These are phyloP conservation scores for Centroberyx gerrardi DNA, from an alignment of 2,797 vertebrate species.

Conservation along the genomic window DNA sequence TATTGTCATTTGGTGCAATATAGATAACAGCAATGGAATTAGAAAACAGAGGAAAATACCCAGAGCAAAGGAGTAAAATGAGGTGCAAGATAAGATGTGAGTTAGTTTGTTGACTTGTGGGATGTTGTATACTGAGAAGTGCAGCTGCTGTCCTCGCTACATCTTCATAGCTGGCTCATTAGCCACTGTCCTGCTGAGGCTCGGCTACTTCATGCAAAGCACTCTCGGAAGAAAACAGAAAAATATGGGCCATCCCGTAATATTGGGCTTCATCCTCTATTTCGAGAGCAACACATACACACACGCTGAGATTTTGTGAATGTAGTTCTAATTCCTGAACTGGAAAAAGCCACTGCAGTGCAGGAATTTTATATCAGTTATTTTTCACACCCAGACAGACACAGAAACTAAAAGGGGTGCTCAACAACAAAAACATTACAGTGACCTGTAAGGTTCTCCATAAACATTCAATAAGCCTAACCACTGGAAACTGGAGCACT, in stretches of 20 bases:
- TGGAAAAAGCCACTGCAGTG: constrained; percentile 68
- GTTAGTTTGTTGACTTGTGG: constrained; percentile 64
- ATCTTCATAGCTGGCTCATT: constrained; percentile 79
- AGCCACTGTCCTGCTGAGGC: constrained; percentile 77
- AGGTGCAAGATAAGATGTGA: constrained; percentile 45
- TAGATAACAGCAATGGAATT: constrained; percentile 30
- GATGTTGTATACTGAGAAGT: constrained; percentile 58
- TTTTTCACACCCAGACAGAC: constrained; percentile 55
- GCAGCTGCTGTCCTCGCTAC: constrained; percentile 54
- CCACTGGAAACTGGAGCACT: constrained; percentile 36
- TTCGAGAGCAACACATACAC: constrained; percentile 37
- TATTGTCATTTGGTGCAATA: background rate
- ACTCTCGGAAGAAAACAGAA: constrained; percentile 64
- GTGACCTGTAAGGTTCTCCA: constrained; percentile 53
- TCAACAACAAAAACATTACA: constrained; percentile 30
- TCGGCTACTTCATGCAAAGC: constrained; percentile 72
- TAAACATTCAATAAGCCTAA: constrained; percentile 61
- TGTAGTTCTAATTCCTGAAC: constrained; percentile 69
- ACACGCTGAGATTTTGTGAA: constrained; percentile 52
- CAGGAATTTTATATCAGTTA: constrained; percentile 59
- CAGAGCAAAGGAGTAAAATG: constrained; percentile 13
- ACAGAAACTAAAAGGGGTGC: constrained; percentile 41
- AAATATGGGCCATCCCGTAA: constrained; percentile 66
- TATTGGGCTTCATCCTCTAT: constrained; percentile 63
- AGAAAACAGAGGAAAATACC: constrained; percentile 20